Conservation (phyloP, 2,113 vertebrate genomes). For the Equus przewalskii region DNA sequence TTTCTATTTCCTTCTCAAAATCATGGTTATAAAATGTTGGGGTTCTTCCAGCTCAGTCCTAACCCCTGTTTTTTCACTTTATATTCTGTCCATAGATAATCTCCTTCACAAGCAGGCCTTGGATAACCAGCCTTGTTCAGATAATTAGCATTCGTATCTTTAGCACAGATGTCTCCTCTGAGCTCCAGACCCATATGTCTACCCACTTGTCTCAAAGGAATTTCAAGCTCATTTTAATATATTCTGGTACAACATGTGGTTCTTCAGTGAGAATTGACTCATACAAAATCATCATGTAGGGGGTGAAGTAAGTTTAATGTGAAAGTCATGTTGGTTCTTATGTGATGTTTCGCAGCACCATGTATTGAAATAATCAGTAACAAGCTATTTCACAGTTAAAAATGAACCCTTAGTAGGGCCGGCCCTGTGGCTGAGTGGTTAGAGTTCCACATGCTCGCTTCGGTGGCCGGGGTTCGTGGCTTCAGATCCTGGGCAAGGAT, state of each 20-base stretch:
- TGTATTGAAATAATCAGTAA: not conserved
- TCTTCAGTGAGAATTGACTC: conserved; percentile 57
- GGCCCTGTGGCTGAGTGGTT: too few relatives aligned
- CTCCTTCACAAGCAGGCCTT: not conserved
- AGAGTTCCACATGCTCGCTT: too few relatives aligned
- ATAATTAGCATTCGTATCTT: conserved; percentile 55
- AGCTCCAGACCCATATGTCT: conserved; percentile 46
- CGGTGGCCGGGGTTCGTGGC: too few relatives aligned
- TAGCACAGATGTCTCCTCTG: conserved; percentile 22
- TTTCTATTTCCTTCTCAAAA: not conserved
- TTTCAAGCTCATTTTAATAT: conserved; percentile 51
- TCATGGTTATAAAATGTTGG: not conserved
- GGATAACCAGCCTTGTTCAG: not conserved
- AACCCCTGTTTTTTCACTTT: not conserved
- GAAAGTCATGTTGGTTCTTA: conserved; percentile 33
- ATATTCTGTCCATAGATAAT: not conserved
- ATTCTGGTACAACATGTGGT: conserved; percentile 22
- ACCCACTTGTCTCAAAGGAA: conserved; percentile 53
- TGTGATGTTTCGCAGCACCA: not conserved
- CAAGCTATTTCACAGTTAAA: conserved; percentile 25
- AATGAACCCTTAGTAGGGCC: not conserved
- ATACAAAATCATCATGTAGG: conserved; percentile 1
- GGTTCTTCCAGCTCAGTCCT: not conserved
- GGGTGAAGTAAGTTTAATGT: conserved; percentile 48
- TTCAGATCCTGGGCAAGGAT: too few relatives aligned